Evolutionary conservation across 2,888 invertebrate species (phyloP).

Genomic region (Hesperia comma): DNA sequence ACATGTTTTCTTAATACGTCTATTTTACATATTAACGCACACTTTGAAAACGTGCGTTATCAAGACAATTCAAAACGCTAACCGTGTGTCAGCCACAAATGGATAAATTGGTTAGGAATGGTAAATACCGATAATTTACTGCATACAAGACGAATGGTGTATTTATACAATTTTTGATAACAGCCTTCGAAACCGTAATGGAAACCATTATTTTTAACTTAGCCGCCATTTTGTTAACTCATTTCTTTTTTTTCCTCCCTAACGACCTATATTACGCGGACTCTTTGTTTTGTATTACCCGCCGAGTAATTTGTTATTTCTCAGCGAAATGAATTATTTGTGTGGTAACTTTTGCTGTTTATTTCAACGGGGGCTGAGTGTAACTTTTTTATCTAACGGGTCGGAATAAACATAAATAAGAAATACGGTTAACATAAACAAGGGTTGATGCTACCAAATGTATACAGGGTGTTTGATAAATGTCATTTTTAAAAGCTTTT

Average conservation of each 20-base stretch:
- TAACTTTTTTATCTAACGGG: constrained; percentile 35
- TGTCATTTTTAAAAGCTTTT: not conserved
- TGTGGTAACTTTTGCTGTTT: constrained; percentile 40
- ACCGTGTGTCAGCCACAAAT: constrained; percentile 18
- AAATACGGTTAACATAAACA: constrained; percentile 19
- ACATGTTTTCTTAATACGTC: too few species aligned
- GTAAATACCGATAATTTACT: constrained; percentile 24
- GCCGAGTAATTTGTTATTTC: constrained; percentile 47
- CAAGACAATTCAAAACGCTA: not conserved
- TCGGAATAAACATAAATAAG: constrained; percentile 23
- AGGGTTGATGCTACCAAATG: not conserved
- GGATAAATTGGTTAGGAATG: constrained; percentile 3
- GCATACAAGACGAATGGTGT: constrained; percentile 29
- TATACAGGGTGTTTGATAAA: not conserved
- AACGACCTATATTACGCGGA: constrained; percentile 48
- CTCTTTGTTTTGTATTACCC: constrained; percentile 49
- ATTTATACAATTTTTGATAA: constrained; percentile 37
- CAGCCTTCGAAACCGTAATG: constrained; percentile 43
- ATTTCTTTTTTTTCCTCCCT: constrained; percentile 45
- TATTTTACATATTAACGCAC: too few species aligned
- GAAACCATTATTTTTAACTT: constrained; percentile 52
- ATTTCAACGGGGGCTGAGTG: constrained; percentile 27
- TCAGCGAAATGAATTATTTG: constrained; percentile 45
- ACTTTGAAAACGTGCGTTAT: too few species aligned
- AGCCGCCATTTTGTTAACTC: constrained; percentile 50